A percentile compares a stretch with the other conserved stretches of the same genome.
These are phyloP conservation scores for Hypanus sabinus DNA, from an alignment of 2,113 vertebrate species.

Conservation along the genomic window DNA sequence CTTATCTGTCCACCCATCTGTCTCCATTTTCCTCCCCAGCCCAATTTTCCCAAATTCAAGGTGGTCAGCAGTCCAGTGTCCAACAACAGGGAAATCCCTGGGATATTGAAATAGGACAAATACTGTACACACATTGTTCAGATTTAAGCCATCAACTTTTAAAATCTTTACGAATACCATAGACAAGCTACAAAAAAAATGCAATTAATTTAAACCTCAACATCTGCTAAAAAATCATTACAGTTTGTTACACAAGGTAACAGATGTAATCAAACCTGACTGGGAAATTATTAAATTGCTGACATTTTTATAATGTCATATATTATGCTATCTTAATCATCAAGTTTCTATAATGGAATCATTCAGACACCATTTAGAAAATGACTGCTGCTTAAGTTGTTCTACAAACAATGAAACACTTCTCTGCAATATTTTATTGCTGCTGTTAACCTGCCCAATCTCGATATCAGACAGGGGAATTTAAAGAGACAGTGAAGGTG, in stretches of 20 bases:
- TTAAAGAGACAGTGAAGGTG: not conserved
- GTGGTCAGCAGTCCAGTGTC: not conserved
- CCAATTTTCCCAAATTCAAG: not conserved
- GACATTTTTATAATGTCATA: not conserved
- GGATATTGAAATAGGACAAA: not conserved
- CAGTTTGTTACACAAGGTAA: not conserved
- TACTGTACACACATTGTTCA: not conserved
- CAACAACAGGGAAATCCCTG: not conserved
- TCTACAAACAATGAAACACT: not conserved
- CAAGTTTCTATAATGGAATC: not conserved
- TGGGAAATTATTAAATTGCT: not conserved
- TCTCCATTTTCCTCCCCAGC: not conserved
- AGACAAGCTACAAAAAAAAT: not conserved
- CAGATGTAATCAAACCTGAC: constrained; percentile 1
- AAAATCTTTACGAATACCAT: not conserved
- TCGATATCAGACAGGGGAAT: not conserved
- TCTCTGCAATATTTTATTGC: not conserved
- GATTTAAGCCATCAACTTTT: not conserved
- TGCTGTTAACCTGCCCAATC: not conserved
- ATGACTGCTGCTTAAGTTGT: not conserved
- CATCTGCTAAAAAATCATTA: not conserved
- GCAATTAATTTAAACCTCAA: not conserved
- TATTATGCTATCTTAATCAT: not conserved
- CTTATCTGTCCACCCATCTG: not conserved
- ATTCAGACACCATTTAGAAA: not conserved